A percentile compares a stretch with the other conserved stretches of the same genome.
These are phyloP conservation scores for Platycheirus albimanus DNA, from an alignment of 2,888 invertebrate genomes.

Conservation along the genomic window DNA sequence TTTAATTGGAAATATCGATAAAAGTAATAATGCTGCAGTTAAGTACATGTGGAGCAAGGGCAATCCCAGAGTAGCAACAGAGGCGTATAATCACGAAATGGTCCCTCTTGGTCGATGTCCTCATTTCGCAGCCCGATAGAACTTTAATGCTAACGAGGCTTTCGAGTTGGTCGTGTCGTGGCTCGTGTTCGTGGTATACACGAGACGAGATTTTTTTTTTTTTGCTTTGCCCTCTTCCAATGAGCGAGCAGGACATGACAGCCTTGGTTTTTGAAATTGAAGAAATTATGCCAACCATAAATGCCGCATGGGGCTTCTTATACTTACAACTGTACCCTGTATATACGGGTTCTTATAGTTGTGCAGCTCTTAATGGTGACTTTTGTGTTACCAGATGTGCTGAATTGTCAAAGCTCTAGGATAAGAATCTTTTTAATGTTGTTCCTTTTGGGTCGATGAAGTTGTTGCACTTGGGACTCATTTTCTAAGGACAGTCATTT, in stretches of 20 bases:
- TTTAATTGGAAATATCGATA: slow-evolving; percentile 74
- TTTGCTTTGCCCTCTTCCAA: slow-evolving; percentile 10
- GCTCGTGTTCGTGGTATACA: no score
- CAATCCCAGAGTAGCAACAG: slow-evolving; percentile 55
- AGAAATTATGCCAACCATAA: slow-evolving; percentile 68
- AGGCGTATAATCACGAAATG: slow-evolving; percentile 53
- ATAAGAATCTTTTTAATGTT: slow-evolving; percentile 61
- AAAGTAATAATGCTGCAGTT: slow-evolving; percentile 71
- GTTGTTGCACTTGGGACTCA: slow-evolving; percentile 55
- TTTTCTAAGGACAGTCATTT: slow-evolving; percentile 25
- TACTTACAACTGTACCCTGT: background rate
- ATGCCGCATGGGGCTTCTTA: slow-evolving; percentile 64
- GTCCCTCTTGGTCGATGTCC: slow-evolving; percentile 57
- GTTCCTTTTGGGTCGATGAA: slow-evolving; percentile 30
- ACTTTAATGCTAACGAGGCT: slow-evolving; percentile 62
- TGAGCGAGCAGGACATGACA: slow-evolving; percentile 32
- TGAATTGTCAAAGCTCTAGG: slow-evolving; percentile 60
- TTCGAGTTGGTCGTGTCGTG: slow-evolving; percentile 29
- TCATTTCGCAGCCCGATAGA: slow-evolving; percentile 44
- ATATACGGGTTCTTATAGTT: slow-evolving; percentile 25
- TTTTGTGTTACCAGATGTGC: slow-evolving; percentile 60
- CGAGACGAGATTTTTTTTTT: slow-evolving; percentile 30
- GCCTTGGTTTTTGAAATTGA: slow-evolving; percentile 64
- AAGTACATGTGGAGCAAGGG: slow-evolving; percentile 73
- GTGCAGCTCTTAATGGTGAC: slow-evolving; percentile 46